These are phyloP conservation scores for Apomyelois bistriatella DNA, from an alignment of 2,888 invertebrate genomes.

Conservation along the genomic window DNA sequence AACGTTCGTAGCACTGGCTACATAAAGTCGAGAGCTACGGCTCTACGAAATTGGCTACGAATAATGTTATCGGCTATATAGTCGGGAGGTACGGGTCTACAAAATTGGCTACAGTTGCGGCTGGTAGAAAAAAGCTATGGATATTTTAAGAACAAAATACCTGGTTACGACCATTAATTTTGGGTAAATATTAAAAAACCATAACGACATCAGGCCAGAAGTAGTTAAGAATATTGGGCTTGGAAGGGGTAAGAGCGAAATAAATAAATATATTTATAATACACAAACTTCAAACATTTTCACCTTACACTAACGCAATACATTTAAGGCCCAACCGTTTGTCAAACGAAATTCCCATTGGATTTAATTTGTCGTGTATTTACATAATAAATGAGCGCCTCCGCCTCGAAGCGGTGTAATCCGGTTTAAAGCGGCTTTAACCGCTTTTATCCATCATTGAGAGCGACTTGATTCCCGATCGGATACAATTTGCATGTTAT, in stretches of 20 bases:
- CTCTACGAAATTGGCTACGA: neutral
- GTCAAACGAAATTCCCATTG: conserved; percentile 74
- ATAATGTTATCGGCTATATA: no score
- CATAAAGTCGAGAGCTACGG: neutral
- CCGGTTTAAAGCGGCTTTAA: conserved; percentile 63
- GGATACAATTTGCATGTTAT: conserved; percentile 72
- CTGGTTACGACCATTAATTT: no score
- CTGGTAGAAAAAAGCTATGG: no score
- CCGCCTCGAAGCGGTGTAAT: conserved; percentile 66
- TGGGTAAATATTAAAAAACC: no score
- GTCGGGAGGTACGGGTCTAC: no score
- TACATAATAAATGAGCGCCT: conserved; percentile 78
- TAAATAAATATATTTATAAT: neutral
- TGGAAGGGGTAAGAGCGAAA: no score
- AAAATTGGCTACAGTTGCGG: no score
- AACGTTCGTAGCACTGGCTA: no score
- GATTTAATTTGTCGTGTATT: conserved; percentile 79
- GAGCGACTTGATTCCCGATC: conserved; percentile 76
- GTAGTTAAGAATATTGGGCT: no score
- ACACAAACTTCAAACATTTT: neutral
- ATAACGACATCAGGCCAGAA: no score
- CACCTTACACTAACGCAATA: conserved; percentile 27
- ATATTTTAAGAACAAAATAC: no score
- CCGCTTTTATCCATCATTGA: conserved; percentile 75
- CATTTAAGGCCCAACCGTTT: conserved; percentile 58